Evolutionary conservation across 2,888 invertebrate genomes (phyloP).

Genomic region (Perizoma affinitatum): DNA sequence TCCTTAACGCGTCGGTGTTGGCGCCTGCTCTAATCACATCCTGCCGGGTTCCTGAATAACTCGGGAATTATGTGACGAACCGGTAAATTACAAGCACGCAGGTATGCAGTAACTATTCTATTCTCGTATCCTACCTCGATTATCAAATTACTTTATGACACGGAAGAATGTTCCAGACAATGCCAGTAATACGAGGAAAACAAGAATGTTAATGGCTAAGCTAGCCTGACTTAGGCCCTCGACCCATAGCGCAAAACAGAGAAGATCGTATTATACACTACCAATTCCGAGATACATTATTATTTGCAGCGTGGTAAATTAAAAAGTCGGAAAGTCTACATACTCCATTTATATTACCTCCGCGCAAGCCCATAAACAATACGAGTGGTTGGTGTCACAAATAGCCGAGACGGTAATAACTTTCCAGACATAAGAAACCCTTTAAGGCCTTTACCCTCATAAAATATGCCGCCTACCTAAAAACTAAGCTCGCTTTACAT

Average conservation of each 20-base stretch:
- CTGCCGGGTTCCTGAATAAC: constrained; percentile 15
- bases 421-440: constrained; percentile 27
- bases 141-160: too few species aligned
- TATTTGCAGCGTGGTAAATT: background rate
- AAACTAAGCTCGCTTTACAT: constrained; percentile 23
- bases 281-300: too few species aligned
- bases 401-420: constrained; percentile 26
- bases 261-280: too few species aligned
- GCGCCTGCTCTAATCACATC: constrained; percentile 22
- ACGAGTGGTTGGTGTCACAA: constrained; percentile 24
- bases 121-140: too few species aligned
- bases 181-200: too few species aligned
- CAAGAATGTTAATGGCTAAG: too few species aligned
- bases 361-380: constrained; percentile 21
- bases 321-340: background rate
- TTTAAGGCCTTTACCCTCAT: constrained; percentile 26
- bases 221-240: too few species aligned
- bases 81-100: background rate
- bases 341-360: constrained; percentile 1
- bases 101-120: background rate
- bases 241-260: too few species aligned
- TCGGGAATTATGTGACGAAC: constrained; percentile 9
- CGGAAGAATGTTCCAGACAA: too few species aligned
- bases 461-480: constrained; percentile 23
- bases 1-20: constrained; percentile 6